A percentile compares a stretch with the other conserved stretches of the same genome.
Conservation (phyloP, 1,140 invertebrate genomes). For the Dreissena polymorpha region DNA sequence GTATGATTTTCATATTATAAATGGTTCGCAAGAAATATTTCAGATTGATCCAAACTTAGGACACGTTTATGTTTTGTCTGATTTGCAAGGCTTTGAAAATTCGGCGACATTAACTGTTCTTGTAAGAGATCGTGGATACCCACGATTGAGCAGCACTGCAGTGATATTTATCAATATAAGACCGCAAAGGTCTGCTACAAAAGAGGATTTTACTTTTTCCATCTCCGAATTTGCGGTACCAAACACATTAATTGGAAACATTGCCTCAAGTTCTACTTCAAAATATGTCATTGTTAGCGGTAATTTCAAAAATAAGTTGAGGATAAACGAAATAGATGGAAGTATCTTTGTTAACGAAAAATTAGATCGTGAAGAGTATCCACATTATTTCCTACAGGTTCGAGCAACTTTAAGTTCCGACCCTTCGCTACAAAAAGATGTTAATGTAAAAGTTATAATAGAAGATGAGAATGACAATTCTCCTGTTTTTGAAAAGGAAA, state of each 20-base stretch:
- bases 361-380: constrained; percentile 30
- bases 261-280: not conserved
- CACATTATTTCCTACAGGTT: constrained; percentile 26
- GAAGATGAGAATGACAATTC: constrained; percentile 51
- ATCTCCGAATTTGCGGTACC: constrained; percentile 43
- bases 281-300: constrained; percentile 35
- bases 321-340: constrained; percentile 17
- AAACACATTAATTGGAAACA: constrained; percentile 35
- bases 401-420: not conserved
- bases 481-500: constrained; percentile 18
- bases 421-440: constrained; percentile 13
- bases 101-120: not conserved
- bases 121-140: constrained; percentile 27
- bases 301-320: constrained; percentile 43
- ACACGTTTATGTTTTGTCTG: constrained; percentile 35
- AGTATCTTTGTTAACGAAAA: constrained; percentile 31
- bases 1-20: constrained; percentile 32
- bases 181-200: constrained; percentile 1
- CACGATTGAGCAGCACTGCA: constrained; percentile 15
- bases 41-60: constrained; percentile 42
- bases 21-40: constrained; percentile 21
- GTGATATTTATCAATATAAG: constrained; percentile 31
- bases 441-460: constrained; percentile 37
- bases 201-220: constrained; percentile 39
- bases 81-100: constrained; percentile 15